Evolutionary conservation across 2,888 invertebrate species (phyloP), one percentile per base, ranked within the genome.

Genomic region (Nephrotoma guestfalica): DNA sequence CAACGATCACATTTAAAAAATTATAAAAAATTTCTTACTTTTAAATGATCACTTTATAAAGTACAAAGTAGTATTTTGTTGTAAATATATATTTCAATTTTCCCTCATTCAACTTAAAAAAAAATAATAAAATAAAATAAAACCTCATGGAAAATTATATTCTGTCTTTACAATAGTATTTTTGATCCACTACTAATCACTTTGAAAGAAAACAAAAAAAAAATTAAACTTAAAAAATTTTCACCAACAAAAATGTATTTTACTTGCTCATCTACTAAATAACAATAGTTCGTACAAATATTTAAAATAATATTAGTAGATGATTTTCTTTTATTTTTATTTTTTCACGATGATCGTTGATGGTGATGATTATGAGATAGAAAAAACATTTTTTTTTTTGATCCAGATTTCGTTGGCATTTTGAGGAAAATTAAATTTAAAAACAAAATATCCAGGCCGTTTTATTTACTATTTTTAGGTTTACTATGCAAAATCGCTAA

Each of bases 301-400:
- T 71, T 71, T 71, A 71, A 71, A 71, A 71, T 71, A 71, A 71
- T 13, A 47, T 71, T 71, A 30, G 71, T 71, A 30, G 71, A 71
- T 71, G 71, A 30, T 71, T 71, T 71, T 71, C 30, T 71, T 71
- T 15, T 57, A 15, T 57, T 57, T 57, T 57, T 57, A n/a, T 51
- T 51, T 47, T 47, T 71, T 71, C 71, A 71, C 30, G 71, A 43
- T 43, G 43, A 43, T 43, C 4, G 71, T 71, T 84, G 42, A 41
- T 84, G 42, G n/a, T 84, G 42, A 84, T 41, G 84, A 84, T 84
- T 84, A 84, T 84, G 84, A 84, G 84, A 84, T 84, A 84, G 84
- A 84, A 41, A n/a, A 30, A 30, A 30, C 2, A 30, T 3, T 2
- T 30, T 71, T 18, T 47, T 71, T 41, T 42, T 84, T 84, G 41